phyloP scores from a whole-genome alignment of 2,113 vertebrate species.

The Circaetus gallicus region DNA sequence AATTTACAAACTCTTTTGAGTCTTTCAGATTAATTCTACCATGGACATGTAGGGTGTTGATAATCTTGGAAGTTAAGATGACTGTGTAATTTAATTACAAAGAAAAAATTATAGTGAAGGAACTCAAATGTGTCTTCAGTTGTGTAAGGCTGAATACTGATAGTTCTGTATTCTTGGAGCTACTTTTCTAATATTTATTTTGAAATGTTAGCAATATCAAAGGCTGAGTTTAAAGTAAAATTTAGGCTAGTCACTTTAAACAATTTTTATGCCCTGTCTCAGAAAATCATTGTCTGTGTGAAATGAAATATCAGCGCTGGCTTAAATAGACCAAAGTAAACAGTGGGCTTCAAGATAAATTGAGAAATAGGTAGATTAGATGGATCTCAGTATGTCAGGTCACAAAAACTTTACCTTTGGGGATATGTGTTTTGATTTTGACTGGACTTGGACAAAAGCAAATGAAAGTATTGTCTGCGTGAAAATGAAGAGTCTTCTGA shows the following conservation, averaged over 20 bases:
- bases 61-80: not conserved
- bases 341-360: not conserved
- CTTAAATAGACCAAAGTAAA: not conserved
- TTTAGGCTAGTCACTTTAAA: not conserved
- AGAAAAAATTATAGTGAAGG: not conserved
- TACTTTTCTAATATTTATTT: not conserved
- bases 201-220: not conserved
- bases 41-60: not conserved
- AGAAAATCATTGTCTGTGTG: rapidly evolving
- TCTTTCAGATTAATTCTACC: not conserved
- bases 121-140: not conserved
- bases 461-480: not conserved
- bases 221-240: not conserved
- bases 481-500: not conserved
- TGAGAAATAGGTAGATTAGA: not conserved
- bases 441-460: not conserved
- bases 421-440: not conserved
- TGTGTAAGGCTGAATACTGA: not conserved
- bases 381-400: not conserved
- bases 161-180: not conserved
- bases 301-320: not conserved
- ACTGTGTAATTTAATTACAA: not conserved
- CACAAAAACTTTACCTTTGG: not conserved
- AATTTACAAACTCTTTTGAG: not conserved
- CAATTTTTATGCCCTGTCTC: too few relatives aligned